Conservation (phyloP, 2,888 invertebrate species). For the Apamea monoglypha region DNA sequence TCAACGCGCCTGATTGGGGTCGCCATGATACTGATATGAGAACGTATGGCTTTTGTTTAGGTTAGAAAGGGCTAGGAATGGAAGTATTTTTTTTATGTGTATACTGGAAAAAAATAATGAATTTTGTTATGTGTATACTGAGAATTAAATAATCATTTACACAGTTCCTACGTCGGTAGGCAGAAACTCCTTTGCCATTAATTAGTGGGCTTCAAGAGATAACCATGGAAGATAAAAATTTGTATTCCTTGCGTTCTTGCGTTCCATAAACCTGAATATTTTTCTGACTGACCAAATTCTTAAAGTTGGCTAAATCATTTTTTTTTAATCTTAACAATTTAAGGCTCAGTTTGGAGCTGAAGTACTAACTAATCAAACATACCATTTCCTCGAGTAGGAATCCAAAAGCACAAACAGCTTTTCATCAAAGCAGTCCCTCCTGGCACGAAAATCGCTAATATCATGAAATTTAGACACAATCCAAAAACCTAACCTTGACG, state of each 20-base stretch:
- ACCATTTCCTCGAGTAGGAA: no score
- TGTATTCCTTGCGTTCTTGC: no score
- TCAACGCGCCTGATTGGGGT: slow-evolving; percentile 58
- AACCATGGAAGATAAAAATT: neutral
- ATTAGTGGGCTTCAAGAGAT: neutral
- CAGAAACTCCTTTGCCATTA: neutral
- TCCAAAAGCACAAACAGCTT: neutral
- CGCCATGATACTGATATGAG: slow-evolving; percentile 30
- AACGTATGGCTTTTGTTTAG: slow-evolving; percentile 19
- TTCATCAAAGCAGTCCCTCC: neutral
- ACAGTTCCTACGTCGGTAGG: no score
- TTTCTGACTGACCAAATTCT: neutral
- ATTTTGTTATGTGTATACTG: neutral
- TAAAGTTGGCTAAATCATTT: neutral
- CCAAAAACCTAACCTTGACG: no score
- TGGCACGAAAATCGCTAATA: neutral
- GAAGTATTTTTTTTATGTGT: neutral
- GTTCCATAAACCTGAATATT: neutral
- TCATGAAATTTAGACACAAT: no score
- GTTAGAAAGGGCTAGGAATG: neutral
- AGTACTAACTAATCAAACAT: no score
- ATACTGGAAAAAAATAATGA: no score
- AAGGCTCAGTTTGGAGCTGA: neutral
- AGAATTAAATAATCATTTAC: neutral
- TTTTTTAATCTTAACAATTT: neutral